phyloP scores from a whole-genome alignment of 2,797 vertebrate genomes.

The Brachymystax lenok region DNA sequence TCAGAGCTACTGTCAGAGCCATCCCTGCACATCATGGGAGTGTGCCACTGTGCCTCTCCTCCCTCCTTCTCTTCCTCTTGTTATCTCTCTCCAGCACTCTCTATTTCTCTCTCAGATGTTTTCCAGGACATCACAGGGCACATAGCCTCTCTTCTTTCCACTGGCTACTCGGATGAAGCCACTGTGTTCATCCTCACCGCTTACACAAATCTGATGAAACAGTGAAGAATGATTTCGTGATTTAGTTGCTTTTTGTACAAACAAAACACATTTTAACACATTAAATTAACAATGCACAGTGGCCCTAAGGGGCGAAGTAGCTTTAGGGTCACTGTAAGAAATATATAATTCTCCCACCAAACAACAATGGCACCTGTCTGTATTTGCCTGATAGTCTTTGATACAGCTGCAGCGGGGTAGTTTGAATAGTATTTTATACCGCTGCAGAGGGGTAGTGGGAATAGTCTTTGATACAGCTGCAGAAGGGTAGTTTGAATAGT shows the following conservation, averaged over 20 bases:
- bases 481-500: no score
- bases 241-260: background rate
- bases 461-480: no score
- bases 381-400: background rate
- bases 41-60: background rate
- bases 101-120: conserved; percentile 78
- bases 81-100: background rate
- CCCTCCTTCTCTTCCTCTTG: background rate
- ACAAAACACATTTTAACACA: no score
- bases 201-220: conserved; percentile 87
- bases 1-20: conserved; percentile 5
- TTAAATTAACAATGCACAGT: no score
- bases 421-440: no score
- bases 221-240: conserved; percentile 23
- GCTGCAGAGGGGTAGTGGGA: no score
- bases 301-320: no score
- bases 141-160: conserved; percentile 92
- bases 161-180: conserved; percentile 92
- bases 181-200: conserved; percentile 83
- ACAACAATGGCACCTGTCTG: background rate
- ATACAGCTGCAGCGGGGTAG: no score
- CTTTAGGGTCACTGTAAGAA: no score
- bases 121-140: conserved; percentile 89
- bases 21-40: background rate
- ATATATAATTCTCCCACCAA: no score